Evolutionary conservation across 2,888 invertebrate genomes (phyloP).

Genomic region (Agelastica alni): DNA sequence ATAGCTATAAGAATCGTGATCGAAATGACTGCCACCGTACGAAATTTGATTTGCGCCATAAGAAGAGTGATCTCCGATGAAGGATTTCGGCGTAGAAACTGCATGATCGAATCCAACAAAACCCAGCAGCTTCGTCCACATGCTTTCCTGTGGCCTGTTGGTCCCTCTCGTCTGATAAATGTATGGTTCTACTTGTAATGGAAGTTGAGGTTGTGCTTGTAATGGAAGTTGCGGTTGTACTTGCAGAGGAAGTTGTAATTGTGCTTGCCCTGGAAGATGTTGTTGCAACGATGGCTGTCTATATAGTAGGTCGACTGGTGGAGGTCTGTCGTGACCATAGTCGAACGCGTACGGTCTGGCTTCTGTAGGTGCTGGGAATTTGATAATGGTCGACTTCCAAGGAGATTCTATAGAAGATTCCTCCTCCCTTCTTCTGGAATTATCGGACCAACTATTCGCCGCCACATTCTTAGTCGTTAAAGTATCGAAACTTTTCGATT

Average conservation of each 20-base stretch:
- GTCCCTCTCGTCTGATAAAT: neutral
- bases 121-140: constrained; percentile 22
- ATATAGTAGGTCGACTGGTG: constrained; percentile 1
- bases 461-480: constrained; percentile 8
- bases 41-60: constrained; percentile 27
- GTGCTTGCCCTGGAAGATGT: neutral
- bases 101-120: neutral
- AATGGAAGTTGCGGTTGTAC: neutral
- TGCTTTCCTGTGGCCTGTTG: constrained; percentile 3
- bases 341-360: constrained; percentile 7
- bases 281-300: neutral
- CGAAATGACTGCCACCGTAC: constrained; percentile 34
- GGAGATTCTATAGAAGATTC: constrained; percentile 6
- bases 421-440: constrained; percentile 13
- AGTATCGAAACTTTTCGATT: constrained; percentile 1
- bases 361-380: constrained; percentile 8
- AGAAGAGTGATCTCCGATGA: neutral
- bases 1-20: constrained; percentile 19
- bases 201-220: neutral
- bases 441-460: constrained; percentile 11
- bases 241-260: neutral
- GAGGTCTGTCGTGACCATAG: neutral
- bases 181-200: neutral
- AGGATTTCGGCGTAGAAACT: neutral
- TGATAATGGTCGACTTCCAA: constrained; percentile 7